These are phyloP conservation scores for Sympetrum striolatum DNA, from an alignment of 2,888 invertebrate species.

Conservation along the genomic window DNA sequence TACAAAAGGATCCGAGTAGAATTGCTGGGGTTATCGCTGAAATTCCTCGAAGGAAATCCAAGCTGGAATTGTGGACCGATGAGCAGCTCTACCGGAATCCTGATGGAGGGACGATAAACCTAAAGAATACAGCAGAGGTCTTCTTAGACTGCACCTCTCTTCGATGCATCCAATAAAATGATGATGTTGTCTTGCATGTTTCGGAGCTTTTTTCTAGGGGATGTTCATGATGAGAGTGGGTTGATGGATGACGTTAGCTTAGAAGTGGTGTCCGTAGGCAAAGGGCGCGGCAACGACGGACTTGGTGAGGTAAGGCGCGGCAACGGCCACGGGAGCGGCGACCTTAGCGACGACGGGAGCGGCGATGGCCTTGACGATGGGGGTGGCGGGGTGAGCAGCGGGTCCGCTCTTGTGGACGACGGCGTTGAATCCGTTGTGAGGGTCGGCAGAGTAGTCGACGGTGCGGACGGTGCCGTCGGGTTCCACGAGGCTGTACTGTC, in stretches of 20 bases:
- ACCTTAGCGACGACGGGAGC: background rate
- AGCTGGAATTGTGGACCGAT: background rate
- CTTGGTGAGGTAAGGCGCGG: background rate
- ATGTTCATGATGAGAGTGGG: background rate
- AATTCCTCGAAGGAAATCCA: background rate
- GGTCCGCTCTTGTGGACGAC: conserved; percentile 39
- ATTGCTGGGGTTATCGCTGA: background rate
- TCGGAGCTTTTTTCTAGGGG: background rate
- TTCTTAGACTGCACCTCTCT: background rate
- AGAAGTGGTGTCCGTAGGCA: conserved; percentile 23
- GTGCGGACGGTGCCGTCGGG: conserved; percentile 32
- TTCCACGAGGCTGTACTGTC: conserved; percentile 33
- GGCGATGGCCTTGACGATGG: background rate
- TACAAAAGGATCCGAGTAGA: background rate
- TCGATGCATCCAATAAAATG: background rate
- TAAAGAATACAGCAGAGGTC: background rate
- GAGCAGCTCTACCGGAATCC: background rate
- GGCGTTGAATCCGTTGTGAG: conserved; percentile 42
- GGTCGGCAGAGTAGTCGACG: conserved; percentile 37
- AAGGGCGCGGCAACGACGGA: background rate
- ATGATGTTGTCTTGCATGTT: background rate
- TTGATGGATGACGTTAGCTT: background rate
- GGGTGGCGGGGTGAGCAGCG: conserved; percentile 18
- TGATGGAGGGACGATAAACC: background rate
- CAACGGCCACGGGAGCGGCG: background rate